Base-by-base conservation (phyloP, 2,888 invertebrate species). In the Heliconius hortense region DNA sequence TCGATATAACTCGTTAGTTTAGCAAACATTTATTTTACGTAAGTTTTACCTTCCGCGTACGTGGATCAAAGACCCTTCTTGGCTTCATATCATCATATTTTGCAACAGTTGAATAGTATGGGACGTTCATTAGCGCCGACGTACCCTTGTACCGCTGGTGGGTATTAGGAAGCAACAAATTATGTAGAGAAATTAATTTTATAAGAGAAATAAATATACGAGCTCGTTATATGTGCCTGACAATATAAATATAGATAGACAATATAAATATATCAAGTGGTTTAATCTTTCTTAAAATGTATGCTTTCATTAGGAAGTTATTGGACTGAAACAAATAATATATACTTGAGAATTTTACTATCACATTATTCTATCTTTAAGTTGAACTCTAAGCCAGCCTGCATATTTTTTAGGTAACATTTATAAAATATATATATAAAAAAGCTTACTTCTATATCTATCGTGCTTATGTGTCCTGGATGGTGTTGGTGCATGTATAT, bases 371-470 rank as follows among this genome's bases (percentile, higher is more conserved):
- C 48, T 48, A 18, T 18, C 1, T 48, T 18, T 18, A 18, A 48
- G 48, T 48, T 48, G 15, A 48, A 43, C 48, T 0, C 21, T 21
- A 21, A 48, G 5, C 48, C 3, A 48, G n/a, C n/a, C 18, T 48
- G 15, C 5, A 5, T 48, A 48, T 48, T 48, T 48, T 18, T 48
- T 5, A 48, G 56, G 11, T 56, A n/a, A 11, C 3, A 60, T 24
- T 26, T 26, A 26, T 7, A 24, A 62, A 56, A 56, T 13, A 56
- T 56, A 62, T 31, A 74, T 31, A 28, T 35, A 1, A n/a, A 66
- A 71, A 39, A 64, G 31, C 72, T 94, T 94, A 97, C 97, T 96
- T 97, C 97, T 84, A 97, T 94, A 85, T 97, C 97, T 95, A 96
- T 95, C 75, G 96, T 95, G 81, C 96, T 95, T 77, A 95, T 90